A percentile compares a stretch with the other conserved stretches of the same genome.
These are phyloP conservation scores for Oncorhynchus tshawytscha DNA, from an alignment of 2,113 vertebrate species.

Conservation along the genomic window DNA sequence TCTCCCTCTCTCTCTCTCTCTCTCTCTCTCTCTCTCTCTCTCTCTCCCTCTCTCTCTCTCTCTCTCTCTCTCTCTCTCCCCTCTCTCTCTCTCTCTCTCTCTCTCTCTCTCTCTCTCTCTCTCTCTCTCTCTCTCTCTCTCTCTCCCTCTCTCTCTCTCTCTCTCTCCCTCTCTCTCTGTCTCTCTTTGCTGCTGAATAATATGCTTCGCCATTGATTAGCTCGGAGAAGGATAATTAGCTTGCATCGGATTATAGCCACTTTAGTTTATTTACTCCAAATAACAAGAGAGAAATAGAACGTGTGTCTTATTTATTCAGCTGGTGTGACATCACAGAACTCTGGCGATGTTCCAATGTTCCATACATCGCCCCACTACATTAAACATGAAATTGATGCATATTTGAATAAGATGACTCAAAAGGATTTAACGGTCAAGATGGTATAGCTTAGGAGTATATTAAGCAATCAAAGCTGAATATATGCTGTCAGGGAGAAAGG, in stretches of 20 bases:
- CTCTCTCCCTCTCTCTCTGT: neutral
- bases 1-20: neutral
- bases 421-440: neutral
- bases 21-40: neutral
- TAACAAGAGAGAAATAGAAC: constrained; percentile 28
- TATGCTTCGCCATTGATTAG: constrained; percentile 43
- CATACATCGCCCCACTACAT: constrained; percentile 13
- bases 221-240: constrained; percentile 42
- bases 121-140: neutral
- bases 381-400: constrained; percentile 4
- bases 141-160: neutral
- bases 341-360: constrained; percentile 1
- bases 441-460: neutral
- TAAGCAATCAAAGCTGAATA: constrained; percentile 51
- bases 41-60: neutral
- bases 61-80: too few species aligned
- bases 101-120: neutral
- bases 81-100: neutral
- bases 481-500: constrained; percentile 49
- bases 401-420: neutral
- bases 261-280: constrained; percentile 36
- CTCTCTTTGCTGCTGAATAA: neutral
- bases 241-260: constrained; percentile 44
- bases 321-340: constrained; percentile 11
- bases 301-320: constrained; percentile 16